These are phyloP conservation scores for Meiosimyza decipiens DNA, from an alignment of 2,888 invertebrate genomes.

Conservation along the genomic window DNA sequence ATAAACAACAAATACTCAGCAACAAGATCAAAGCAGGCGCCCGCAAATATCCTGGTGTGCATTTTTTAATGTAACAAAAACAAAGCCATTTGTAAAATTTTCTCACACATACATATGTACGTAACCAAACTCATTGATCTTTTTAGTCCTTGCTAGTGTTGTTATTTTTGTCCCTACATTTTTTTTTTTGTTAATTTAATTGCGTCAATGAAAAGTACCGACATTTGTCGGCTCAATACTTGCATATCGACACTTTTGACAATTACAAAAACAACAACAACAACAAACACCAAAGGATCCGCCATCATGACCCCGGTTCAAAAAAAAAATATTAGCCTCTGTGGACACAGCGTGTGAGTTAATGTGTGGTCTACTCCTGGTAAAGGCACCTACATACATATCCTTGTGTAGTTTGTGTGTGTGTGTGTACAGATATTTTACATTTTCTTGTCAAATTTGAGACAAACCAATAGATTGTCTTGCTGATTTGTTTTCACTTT, in stretches of 20 bases:
- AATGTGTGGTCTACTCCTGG: not conserved
- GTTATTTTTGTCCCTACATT: not conserved
- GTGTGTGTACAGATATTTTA: too few relatives aligned
- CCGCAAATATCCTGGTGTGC: too few relatives aligned
- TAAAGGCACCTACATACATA: not conserved
- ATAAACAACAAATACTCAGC: too few relatives aligned
- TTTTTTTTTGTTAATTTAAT: slow-evolving; percentile 35
- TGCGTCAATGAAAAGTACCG: slow-evolving; percentile 38
- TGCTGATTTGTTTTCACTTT: too few relatives aligned
- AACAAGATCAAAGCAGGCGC: too few relatives aligned
- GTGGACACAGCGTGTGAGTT: not conserved
- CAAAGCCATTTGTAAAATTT: too few relatives aligned
- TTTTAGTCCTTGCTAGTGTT: too few relatives aligned
- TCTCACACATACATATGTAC: not conserved
- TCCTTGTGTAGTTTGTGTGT: too few relatives aligned
- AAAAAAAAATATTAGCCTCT: too few relatives aligned
- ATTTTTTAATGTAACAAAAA: too few relatives aligned
- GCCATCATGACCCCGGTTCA: not conserved
- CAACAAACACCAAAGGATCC: slow-evolving; percentile 12
- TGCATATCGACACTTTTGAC: not conserved
- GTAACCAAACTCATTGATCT: not conserved
- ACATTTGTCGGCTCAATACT: not conserved
- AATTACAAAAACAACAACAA: slow-evolving; percentile 1
- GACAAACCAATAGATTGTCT: too few relatives aligned
- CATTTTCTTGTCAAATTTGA: too few relatives aligned